Evolutionary conservation across 2,888 invertebrate species (phyloP), one percentile per base, ranked within the genome.

Genomic region (Perizoma flavofasciatum): DNA sequence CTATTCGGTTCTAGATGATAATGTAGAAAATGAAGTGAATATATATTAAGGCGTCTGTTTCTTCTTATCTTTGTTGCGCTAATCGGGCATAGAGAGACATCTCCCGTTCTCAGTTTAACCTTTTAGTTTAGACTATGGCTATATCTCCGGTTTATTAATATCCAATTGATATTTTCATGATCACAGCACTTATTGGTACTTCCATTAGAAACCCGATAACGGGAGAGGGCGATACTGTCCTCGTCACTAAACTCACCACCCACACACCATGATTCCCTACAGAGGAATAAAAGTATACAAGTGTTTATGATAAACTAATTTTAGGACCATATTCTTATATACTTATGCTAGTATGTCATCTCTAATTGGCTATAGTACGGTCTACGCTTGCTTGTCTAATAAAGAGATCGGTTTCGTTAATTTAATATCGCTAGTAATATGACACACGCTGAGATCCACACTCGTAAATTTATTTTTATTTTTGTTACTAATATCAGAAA

Each of bases 121-220:
- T n/a, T 41, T 9, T 41, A n/a, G 5, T n/a, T 4, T 22, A 22
- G 22, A 3, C 9, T 5, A n/a, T n/a, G 41, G n/a, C 0, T 41
- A n/a, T 45, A 45, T 53, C 41, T 50, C 11, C 37, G 0, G 11
- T 45, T 10, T 46, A 57, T 52, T 59, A 49, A 45, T 56, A 49
- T 41, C 50, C 43, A 43, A 62, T 59, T 66, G 58, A 60, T 63
- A 44, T 56, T 49, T 55, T 40, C 33, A 51, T 39, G 40, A 43
- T 49, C 33, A 45, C 40, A 55, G 49, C 37, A 54, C 67, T 75
- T 75, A 77, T 77, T 72, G 74, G 63, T 63, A 61, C 49, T 66
- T 69, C 77, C 73, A 79, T 79, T 79, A 78, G 79, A 63, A 77
- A 79, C 71, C 51, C 59, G 75, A 78, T 78, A 78, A 65, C 67